These are phyloP conservation scores for Callinectes sapidus DNA, from an alignment of 2,888 invertebrate genomes.

Conservation along the genomic window DNA sequence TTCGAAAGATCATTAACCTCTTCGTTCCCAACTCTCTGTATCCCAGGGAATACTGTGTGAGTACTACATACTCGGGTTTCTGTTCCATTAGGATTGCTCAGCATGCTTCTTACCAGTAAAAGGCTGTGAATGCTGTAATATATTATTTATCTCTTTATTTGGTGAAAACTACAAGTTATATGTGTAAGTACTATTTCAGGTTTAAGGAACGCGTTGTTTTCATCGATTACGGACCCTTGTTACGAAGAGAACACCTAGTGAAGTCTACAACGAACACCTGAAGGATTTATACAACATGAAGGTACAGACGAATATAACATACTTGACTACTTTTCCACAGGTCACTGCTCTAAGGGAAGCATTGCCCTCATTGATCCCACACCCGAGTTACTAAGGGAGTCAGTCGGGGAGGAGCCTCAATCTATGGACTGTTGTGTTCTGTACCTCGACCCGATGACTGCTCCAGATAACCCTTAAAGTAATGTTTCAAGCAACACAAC, in stretches of 20 bases:
- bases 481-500: neutral
- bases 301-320: too few species aligned
- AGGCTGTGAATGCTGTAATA: neutral
- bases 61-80: neutral
- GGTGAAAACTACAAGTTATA: too few species aligned
- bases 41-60: neutral
- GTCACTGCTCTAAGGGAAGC: neutral
- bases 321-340: too few species aligned
- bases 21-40: neutral
- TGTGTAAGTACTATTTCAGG: neutral
- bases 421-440: neutral
- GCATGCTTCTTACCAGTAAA: neutral
- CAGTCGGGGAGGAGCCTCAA: neutral
- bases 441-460: neutral
- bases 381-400: neutral
- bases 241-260: too few species aligned
- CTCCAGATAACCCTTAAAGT: neutral
- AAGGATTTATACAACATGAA: too few species aligned
- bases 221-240: too few species aligned
- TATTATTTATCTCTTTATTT: neutral
- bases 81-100: neutral
- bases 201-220: neutral
- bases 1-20: conserved; percentile 21
- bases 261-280: too few species aligned
- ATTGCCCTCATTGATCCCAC: too few species aligned